phyloP scores from a whole-genome alignment of 1,140 invertebrate genomes.

The Drosophila dunni region DNA sequence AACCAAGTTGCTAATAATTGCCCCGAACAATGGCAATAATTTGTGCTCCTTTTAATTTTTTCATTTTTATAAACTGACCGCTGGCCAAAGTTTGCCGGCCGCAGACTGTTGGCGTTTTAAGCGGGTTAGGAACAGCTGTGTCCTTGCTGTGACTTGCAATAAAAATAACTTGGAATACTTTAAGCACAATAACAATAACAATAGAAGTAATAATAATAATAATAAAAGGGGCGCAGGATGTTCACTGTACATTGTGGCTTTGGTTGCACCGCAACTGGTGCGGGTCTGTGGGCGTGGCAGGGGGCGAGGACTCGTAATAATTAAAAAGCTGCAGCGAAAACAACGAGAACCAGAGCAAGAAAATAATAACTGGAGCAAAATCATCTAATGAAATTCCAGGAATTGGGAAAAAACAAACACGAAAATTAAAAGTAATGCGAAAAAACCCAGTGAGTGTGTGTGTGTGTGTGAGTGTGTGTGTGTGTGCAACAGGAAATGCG shows the following conservation, averaged over 20 bases:
- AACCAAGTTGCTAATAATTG: neutral
- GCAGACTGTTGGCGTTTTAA: neutral
- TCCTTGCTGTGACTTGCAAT: slow-evolving; percentile 43
- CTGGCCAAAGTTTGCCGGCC: neutral
- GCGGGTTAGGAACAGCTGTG: slow-evolving; percentile 9
- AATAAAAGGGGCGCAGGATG: slow-evolving; percentile 52
- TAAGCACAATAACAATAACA: slow-evolving; percentile 65
- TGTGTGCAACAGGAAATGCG: slow-evolving; percentile 47
- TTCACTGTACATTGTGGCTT: slow-evolving; percentile 41
- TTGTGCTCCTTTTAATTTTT: neutral
- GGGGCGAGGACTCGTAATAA: slow-evolving; percentile 55
- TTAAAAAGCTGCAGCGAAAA: slow-evolving; percentile 62
- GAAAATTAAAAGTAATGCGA: slow-evolving; percentile 63
- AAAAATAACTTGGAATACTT: slow-evolving; percentile 69
- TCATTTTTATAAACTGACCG: neutral
- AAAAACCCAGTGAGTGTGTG: slow-evolving; percentile 25
- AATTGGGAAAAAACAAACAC: slow-evolving; percentile 40
- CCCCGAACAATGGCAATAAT: neutral
- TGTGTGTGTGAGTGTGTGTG: slow-evolving; percentile 20
- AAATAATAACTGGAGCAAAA: slow-evolving; percentile 25
- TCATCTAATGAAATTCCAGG: slow-evolving; percentile 15
- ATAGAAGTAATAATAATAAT: slow-evolving; percentile 60
- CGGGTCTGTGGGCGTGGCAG: neutral
- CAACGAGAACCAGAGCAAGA: slow-evolving; percentile 11
- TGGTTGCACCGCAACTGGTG: slow-evolving; percentile 8